Conservation (phyloP, 2,797 vertebrate species). For the Rhinichthys osculus region DNA sequence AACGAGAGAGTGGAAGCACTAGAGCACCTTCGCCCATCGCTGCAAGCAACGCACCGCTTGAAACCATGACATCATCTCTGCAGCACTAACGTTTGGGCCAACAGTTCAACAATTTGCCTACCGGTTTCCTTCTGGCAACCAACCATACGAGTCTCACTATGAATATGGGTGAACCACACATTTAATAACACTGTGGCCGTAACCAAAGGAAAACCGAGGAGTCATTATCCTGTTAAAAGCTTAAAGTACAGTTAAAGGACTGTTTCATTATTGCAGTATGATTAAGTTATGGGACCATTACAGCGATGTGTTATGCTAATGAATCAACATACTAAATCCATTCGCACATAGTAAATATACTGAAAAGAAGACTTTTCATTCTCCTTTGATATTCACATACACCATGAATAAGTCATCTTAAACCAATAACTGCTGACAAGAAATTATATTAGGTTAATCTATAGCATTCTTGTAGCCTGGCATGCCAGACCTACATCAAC, state of each 20-base stretch:
- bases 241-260: constrained; percentile 25
- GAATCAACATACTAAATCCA: background rate
- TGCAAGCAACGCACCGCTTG: constrained; percentile 51
- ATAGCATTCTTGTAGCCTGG: background rate
- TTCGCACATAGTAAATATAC: background rate
- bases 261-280: constrained; percentile 24
- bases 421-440: background rate
- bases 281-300: constrained; percentile 3
- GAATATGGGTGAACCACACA: constrained; percentile 36
- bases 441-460: background rate
- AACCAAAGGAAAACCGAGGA: constrained; percentile 28
- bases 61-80: constrained; percentile 81
- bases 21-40: constrained; percentile 31
- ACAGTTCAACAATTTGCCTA: constrained; percentile 57
- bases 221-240: constrained; percentile 37
- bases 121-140: constrained; percentile 18
- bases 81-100: constrained; percentile 71
- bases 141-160: constrained; percentile 30
- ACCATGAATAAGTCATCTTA: background rate
- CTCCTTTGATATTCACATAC: background rate
- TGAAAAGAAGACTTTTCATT: background rate
- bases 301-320: background rate
- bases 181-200: constrained; percentile 43
- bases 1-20: background rate
- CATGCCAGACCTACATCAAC: too few relatives aligned